phyloP scores from a whole-genome alignment of 1,140 invertebrate genomes.

The Dinoponera quadriceps region DNA sequence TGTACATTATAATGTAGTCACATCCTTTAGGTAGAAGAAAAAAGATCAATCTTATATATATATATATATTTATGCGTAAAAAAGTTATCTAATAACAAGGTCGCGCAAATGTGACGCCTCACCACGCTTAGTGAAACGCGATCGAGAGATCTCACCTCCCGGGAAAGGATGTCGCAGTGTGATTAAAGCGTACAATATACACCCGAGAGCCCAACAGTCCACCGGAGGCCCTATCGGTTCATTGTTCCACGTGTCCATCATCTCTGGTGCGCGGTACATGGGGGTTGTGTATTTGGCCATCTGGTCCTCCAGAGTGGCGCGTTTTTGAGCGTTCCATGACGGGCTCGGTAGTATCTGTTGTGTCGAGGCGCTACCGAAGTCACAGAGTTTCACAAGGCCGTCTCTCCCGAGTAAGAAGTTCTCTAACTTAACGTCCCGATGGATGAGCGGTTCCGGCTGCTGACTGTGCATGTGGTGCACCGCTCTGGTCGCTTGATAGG shows the following conservation, averaged over 20 bases:
- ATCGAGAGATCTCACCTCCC: conserved; percentile 87
- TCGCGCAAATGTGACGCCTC: no score
- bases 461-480: conserved; percentile 97
- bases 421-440: conserved; percentile 96
- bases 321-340: conserved; percentile 96
- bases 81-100: no score
- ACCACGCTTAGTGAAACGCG: no score
- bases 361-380: conserved; percentile 98
- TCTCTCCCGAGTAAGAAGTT: conserved; percentile 91
- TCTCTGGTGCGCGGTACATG: conserved; percentile 97
- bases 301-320: conserved; percentile 96
- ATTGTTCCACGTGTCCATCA: conserved; percentile 99
- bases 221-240: conserved; percentile 94
- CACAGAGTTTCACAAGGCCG: conserved; percentile 97
- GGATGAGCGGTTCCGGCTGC: conserved; percentile 93
- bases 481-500: conserved; percentile 96
- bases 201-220: conserved; percentile 99
- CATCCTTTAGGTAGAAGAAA: no score
- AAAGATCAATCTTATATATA: no score
- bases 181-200: conserved; percentile 96
- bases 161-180: conserved; percentile 98
- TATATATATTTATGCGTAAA: no score
- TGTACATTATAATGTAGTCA: no score
- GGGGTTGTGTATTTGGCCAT: conserved; percentile 92
- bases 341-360: conserved; percentile 93